Evolutionary conservation across 1,140 invertebrate genomes (phyloP).

Genomic region (Orius insidiosus): DNA sequence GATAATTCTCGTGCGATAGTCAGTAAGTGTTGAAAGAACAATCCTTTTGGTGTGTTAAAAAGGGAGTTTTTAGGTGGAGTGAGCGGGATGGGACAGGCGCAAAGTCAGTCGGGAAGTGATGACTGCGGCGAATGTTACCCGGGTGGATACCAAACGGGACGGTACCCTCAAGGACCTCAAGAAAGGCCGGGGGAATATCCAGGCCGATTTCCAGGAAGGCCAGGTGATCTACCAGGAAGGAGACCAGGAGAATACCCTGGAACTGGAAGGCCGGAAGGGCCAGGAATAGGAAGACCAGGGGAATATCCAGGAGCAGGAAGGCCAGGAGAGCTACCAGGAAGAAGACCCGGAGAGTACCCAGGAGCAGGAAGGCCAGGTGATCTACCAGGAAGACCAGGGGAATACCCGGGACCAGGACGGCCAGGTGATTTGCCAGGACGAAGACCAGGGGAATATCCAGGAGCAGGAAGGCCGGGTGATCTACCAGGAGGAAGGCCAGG

Average conservation of each 20-base stretch:
- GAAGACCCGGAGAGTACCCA: slow-evolving; percentile 5
- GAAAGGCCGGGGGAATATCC: slow-evolving; percentile 2
- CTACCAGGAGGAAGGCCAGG: slow-evolving; percentile 3
- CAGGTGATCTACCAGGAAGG: slow-evolving; percentile 8
- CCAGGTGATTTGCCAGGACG: slow-evolving; percentile 2
- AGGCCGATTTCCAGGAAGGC: slow-evolving; percentile 6
- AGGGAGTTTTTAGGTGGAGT: slow-evolving; percentile 64
- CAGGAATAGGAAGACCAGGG: slow-evolving; percentile 10
- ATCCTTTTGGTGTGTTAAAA: background rate
- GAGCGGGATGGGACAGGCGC: slow-evolving; percentile 95
- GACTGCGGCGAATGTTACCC: slow-evolving; percentile 22
- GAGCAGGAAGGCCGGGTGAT: slow-evolving; percentile 10
- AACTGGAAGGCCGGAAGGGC: slow-evolving; percentile 10
- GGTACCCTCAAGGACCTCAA: background rate
- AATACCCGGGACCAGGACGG: slow-evolving; percentile 7
- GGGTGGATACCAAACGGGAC: slow-evolving; percentile 1
- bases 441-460: slow-evolving; percentile 16
- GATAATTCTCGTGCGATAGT: slow-evolving; percentile 53
- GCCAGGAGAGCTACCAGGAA: slow-evolving; percentile 8
- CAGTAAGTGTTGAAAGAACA: slow-evolving; percentile 53
- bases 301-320: slow-evolving; percentile 15
- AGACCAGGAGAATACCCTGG: slow-evolving; percentile 15
- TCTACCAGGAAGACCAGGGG: too few relatives aligned
- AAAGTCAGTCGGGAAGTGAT: slow-evolving; percentile 41
- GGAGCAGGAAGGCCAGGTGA: slow-evolving; percentile 10